These are phyloP conservation scores for Mythimna ferrago DNA, from an alignment of 2,888 invertebrate genomes.

Conservation along the genomic window DNA sequence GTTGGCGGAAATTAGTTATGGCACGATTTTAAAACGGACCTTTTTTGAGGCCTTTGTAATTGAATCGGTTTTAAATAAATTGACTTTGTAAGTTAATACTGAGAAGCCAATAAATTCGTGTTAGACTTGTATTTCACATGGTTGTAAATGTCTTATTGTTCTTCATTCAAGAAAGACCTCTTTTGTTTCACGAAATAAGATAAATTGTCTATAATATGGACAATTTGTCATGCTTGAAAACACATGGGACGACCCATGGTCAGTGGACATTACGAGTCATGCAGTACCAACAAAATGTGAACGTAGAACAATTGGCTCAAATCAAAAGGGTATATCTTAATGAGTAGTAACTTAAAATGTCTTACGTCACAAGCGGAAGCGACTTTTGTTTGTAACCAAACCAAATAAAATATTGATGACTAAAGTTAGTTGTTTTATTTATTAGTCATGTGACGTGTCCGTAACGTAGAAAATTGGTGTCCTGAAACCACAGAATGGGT, in stretches of 20 bases:
- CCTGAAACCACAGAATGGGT: too few relatives aligned
- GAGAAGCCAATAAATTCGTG: not conserved
- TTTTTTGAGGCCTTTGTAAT: slow-evolving; percentile 35
- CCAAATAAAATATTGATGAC: not conserved
- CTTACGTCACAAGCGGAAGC: not conserved
- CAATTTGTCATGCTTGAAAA: slow-evolving; percentile 1
- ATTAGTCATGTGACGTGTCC: too few relatives aligned
- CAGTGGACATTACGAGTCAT: not conserved
- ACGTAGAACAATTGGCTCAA: not conserved
- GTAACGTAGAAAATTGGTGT: too few relatives aligned
- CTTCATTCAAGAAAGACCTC: not conserved
- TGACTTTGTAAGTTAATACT: slow-evolving; percentile 19
- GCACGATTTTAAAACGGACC: slow-evolving; percentile 21
- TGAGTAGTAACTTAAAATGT: too few relatives aligned
- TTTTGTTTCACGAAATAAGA: slow-evolving; percentile 11
- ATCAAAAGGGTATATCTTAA: not conserved
- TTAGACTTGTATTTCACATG: slow-evolving; percentile 5
- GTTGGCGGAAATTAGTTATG: slow-evolving; percentile 60
- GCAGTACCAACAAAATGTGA: too few relatives aligned
- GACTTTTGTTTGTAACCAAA: not conserved
- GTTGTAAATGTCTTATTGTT: slow-evolving; percentile 25
- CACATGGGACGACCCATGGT: not conserved
- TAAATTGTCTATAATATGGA: slow-evolving; percentile 8
- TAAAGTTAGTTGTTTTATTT: too few relatives aligned
- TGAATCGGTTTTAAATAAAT: slow-evolving; percentile 32